A percentile compares a stretch with the other conserved stretches of the same genome.
These are phyloP conservation scores for Mylabris phalerata DNA, from an alignment of 1,140 invertebrate genomes.

Conservation along the genomic window DNA sequence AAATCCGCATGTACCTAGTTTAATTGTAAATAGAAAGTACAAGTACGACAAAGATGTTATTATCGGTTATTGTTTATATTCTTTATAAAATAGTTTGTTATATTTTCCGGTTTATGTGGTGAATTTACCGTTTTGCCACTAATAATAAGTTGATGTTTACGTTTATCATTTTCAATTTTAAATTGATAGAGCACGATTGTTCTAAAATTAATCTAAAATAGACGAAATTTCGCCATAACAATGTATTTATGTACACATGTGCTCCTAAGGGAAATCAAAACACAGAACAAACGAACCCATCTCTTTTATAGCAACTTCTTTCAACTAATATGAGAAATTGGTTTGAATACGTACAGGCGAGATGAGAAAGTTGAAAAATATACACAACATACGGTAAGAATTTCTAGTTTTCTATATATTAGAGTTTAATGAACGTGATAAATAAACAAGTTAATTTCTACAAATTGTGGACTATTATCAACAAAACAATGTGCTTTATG, in stretches of 20 bases:
- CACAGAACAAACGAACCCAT: conserved; percentile 26
- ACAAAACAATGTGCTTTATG: conserved; percentile 13
- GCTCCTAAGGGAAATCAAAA: conserved; percentile 30
- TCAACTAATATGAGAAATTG: conserved; percentile 26
- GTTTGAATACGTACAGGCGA: conserved; percentile 19
- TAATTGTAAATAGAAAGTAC: no score
- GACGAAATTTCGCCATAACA: conserved; percentile 20
- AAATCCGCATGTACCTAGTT: no score
- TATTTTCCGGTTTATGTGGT: no score
- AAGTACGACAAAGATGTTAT: no score
- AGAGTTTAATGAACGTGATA: neutral
- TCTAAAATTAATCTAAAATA: conserved; percentile 14
- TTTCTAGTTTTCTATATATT: no score
- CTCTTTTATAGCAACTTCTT: conserved; percentile 32
- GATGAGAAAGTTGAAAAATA: no score
- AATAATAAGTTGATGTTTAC: no score
- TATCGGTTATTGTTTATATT: no score
- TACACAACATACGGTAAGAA: no score
- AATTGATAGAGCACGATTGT: neutral
- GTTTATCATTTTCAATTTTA: no score
- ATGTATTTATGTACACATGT: conserved; percentile 25
- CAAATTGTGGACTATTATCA: conserved; percentile 10
- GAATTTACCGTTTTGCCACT: no score
- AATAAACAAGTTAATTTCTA: conserved; percentile 12
- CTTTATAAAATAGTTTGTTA: no score